Evolutionary conservation across 2,113 vertebrate genomes (phyloP), one percentile per base, ranked within the genome.

Genomic region (Caranx melampygus): DNA sequence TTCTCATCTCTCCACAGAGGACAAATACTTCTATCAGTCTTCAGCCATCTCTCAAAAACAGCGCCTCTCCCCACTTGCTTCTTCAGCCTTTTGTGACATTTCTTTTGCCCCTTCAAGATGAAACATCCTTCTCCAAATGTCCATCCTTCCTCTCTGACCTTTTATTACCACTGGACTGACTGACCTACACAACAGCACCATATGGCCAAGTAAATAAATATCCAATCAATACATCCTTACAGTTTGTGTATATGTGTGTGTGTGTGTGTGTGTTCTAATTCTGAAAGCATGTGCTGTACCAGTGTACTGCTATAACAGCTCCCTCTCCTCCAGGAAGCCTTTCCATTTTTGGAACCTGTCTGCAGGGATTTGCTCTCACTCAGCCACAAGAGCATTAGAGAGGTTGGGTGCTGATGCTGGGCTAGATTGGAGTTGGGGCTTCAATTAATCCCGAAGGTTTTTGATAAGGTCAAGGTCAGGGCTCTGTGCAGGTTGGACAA

Each of bases 1-100:
- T 59, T 62, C 79, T 69, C 55, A 65, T 82, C 62, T 83, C 78
- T 84, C 31, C 59, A n/a, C 31, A n/a, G 55, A 83, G 87, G 82
- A 89, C 78, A 86, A 89, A 87, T 78, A 71, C 80, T 84, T 87
- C 82, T 31, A 84, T 88, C 81, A 75, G 77, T 89, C 75, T 80
- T 72, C 80, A 45, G 47, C 55, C 81, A 87, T 89, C 68, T 75
- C 69, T 85, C 77, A 77, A 77, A 79, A 71, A 70, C 51, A 6
- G 54, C 2, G 42, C 73, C 76, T 63, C 78, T 74, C 49, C 57
- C 51, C 70, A 26, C 59, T 69, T 15, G 57, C 82, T 83, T 61
- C 54, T 75, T 88, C 65, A 76, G 16, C 85, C 75, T 72, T 63
- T 66, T 4, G 44, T 66, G 67, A 65, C 78, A 64, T 86, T 59